A percentile compares a stretch with the other conserved stretches of the same genome.
Evolutionary conservation across 1,140 invertebrate genomes (phyloP).

Genomic region (Marisa cornuarietis): DNA sequence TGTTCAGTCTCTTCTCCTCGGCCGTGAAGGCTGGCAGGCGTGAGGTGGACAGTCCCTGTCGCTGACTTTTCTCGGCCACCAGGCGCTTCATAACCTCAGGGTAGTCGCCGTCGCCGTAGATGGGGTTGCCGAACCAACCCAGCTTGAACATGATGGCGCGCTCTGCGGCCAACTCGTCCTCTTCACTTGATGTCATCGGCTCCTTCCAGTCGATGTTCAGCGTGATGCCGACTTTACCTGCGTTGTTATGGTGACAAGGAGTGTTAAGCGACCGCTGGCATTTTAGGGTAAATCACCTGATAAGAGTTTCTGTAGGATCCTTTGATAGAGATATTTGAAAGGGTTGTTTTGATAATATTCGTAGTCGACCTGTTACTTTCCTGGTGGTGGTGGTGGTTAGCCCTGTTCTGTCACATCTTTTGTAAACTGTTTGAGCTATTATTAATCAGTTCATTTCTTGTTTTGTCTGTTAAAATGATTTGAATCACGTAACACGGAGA

Average conservation of each 20-base stretch:
- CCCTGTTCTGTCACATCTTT: too few species aligned
- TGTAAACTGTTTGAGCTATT: too few species aligned
- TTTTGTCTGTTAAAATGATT: too few species aligned
- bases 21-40: slow-evolving; percentile 58
- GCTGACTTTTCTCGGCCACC: slow-evolving; percentile 39
- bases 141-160: slow-evolving; percentile 50
- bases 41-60: slow-evolving; percentile 37
- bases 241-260: not conserved
- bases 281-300: too few species aligned
- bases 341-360: too few species aligned
- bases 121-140: slow-evolving; percentile 51
- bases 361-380: too few species aligned
- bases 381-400: too few species aligned
- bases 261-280: too few species aligned
- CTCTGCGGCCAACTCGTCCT: slow-evolving; percentile 40
- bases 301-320: too few species aligned
- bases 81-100: slow-evolving; percentile 49
- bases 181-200: slow-evolving; percentile 28
- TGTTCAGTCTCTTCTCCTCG: slow-evolving; percentile 46
- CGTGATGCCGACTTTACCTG: slow-evolving; percentile 37
- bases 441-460: too few species aligned
- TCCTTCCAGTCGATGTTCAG: slow-evolving; percentile 44
- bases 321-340: too few species aligned
- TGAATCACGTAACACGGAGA: too few species aligned
- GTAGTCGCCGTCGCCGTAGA: slow-evolving; percentile 55